Evolutionary conservation across 2,888 invertebrate species (phyloP), one percentile per base, ranked within the genome.

Genomic region (Caenorhabditis drosophilae): DNA sequence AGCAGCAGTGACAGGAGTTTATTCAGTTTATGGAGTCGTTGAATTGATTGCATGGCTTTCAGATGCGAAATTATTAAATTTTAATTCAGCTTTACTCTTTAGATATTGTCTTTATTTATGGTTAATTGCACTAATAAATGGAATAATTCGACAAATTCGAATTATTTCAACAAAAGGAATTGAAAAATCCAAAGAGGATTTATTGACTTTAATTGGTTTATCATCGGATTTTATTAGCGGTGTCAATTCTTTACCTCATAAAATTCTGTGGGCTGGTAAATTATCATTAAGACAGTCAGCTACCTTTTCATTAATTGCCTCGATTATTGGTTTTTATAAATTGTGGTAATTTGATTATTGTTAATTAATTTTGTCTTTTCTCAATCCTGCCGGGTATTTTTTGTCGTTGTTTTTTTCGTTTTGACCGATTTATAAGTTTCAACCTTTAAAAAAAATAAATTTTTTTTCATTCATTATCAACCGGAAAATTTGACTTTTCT

Each of bases 311-410:
- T 51, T 79, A 18, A 46, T 79, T 31, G 79, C 79, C 2, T 79
- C 78, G 3, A 63, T 73, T 44, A 79, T 79, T 50, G 79, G 79
- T 31, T 72, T 78, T 50, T 76, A 77, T 61, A 73, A 71, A 41
- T 40, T 61, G 27, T 63, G 58, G 56, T 68, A 35, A 40, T 20
- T 27, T 15, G 23, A n/a, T 36, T 16, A 20, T 41, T 41, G 41
- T 41, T 20, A 9, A 22, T 47, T 35, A 20, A 34, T 18, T 31
- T 23, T 26, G 3, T 6, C 23, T 16, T 45, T n/a, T n/a, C 31
- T 27, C 31, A 31, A 25, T 20, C 23, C 18, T 42, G 22, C 42
- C 42, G 42, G 42, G 23, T 23, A 42, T 42, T 42, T 42, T 42
- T 23, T 12, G 12, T 15, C 22, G n/a, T 42, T 42, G 16, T 40